These are phyloP conservation scores for Pomacea canaliculata DNA, from an alignment of 2,888 invertebrate species.

Conservation along the genomic window DNA sequence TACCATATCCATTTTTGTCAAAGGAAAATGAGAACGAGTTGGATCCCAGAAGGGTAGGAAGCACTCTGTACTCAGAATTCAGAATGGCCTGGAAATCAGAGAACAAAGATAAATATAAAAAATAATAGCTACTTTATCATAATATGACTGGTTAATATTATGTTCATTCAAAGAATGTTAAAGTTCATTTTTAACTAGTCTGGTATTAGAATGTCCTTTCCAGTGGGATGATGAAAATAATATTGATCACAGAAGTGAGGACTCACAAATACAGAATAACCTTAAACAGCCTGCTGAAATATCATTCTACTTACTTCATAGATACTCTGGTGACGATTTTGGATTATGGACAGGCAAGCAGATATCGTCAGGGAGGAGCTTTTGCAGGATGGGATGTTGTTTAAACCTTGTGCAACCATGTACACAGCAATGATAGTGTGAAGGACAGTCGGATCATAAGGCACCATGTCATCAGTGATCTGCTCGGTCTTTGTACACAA, in stretches of 20 bases:
- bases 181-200: too few species aligned
- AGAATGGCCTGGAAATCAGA: conserved; percentile 13
- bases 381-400: conserved; percentile 53
- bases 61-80: conserved; percentile 49
- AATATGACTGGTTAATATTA: too few species aligned
- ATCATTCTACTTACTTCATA: conserved; percentile 6
- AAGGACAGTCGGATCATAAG: conserved; percentile 62
- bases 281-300: neutral
- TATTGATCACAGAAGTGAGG: too few species aligned
- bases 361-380: conserved; percentile 41
- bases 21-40: conserved; percentile 66
- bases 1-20: conserved; percentile 67
- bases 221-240: too few species aligned
- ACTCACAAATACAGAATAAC: too few species aligned
- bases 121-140: too few species aligned
- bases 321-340: conserved; percentile 15
- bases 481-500: conserved; percentile 59
- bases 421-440: conserved; percentile 67
- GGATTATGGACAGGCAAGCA: conserved; percentile 42
- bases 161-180: too few species aligned
- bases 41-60: conserved; percentile 54
- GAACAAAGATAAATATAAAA: neutral
- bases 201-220: too few species aligned
- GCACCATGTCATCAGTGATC: conserved; percentile 52
- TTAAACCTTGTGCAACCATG: conserved; percentile 65